A percentile compares a stretch with the other conserved stretches of the same genome.
Evolutionary conservation across 2,113 vertebrate species (phyloP).

Genomic region (human): GRCh38 chr14:73052501-73053000

Average conservation of each 20-base stretch:
- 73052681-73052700: not conserved
- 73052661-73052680: not conserved
- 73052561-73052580: not conserved
- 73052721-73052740: not conserved
- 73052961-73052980: no score
- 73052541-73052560: not conserved
- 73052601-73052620: not conserved
- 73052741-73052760: not conserved
- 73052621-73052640: not conserved
- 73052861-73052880: not conserved
- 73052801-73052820: not conserved
- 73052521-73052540: not conserved
- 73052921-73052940: no score
- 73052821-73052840: not conserved
- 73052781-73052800: not conserved
- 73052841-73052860: not conserved
- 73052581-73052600: not conserved
- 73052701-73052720: not conserved
- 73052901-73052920: no score
- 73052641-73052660: not conserved
- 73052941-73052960: no score
- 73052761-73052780: not conserved
- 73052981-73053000: no score
- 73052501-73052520: not conserved
- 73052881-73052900: no score